phyloP scores from a whole-genome alignment of 1,140 invertebrate genomes.

The Galleria mellonella region DNA sequence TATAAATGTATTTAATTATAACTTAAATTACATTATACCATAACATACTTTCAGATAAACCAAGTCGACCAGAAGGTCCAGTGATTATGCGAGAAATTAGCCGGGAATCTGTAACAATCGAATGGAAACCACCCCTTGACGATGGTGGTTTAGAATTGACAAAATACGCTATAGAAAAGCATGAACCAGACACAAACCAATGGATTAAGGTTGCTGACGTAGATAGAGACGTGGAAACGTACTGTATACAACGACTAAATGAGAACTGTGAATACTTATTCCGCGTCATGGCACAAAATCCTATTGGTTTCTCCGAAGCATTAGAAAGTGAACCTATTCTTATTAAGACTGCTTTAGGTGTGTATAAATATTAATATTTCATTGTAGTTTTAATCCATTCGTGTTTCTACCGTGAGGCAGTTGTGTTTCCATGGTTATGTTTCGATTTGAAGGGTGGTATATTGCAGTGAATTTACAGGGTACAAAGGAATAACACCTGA shows the following conservation, averaged over 20 bases:
- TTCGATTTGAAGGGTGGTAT: too few relatives aligned
- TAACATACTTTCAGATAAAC: slow-evolving; percentile 80
- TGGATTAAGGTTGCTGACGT: slow-evolving; percentile 88
- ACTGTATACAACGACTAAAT: slow-evolving; percentile 84
- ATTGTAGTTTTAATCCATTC: too few relatives aligned
- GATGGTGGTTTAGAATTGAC: slow-evolving; percentile 87
- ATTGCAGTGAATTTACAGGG: too few relatives aligned
- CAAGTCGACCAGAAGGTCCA: slow-evolving; percentile 86
- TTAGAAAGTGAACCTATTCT: slow-evolving; percentile 81
- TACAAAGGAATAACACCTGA: too few relatives aligned
- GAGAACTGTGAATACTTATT: slow-evolving; percentile 90
- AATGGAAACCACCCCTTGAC: slow-evolving; percentile 88
- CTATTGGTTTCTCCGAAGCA: slow-evolving; percentile 85
- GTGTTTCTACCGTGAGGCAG: too few relatives aligned
- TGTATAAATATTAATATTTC: slow-evolving; percentile 6
- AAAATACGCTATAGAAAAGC: slow-evolving; percentile 88
- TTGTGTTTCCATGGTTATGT: too few relatives aligned
- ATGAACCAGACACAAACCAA: slow-evolving; percentile 78
- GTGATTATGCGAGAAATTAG: slow-evolving; percentile 84
- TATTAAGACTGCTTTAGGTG: slow-evolving; percentile 73
- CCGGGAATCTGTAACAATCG: slow-evolving; percentile 81
- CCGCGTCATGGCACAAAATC: slow-evolving; percentile 88
- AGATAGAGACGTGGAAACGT: slow-evolving; percentile 80
- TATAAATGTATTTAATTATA: too few relatives aligned
- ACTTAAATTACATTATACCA: background rate